Base-by-base conservation (phyloP, 2,113 vertebrate genomes). In the Solenodon paradoxus region DNA sequence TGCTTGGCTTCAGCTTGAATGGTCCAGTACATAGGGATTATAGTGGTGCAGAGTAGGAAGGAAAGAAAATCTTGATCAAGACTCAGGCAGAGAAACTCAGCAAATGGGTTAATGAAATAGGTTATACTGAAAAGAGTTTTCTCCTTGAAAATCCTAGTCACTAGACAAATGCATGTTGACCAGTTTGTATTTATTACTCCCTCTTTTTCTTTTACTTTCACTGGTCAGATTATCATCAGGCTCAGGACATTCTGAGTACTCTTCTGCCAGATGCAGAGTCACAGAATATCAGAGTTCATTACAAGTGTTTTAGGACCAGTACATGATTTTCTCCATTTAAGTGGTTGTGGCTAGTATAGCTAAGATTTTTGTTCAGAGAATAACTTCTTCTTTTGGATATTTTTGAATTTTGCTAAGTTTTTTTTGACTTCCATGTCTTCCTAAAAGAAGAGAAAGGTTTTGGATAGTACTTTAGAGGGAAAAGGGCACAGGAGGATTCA, bases 371-470 rank as follows among this genome's bases (percentile, higher is more conserved):
- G 3, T 35, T 59, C 45, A 86, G 32, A 11, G 35, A 63, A 55
- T 82, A 90, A 53, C 4, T 59, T 66, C 78, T 57, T 55, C 61
- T 72, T 81, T 86, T 77, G 68, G 12, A 64, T 88, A 49, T 69
- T 71, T 79, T 77, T 91, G 38, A 80, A 28, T 45, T 42, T 64
- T 93, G 59, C 40, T 93, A 40, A 87, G 7, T 5, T 71, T 86
- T n/a, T 92, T 87, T 57, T 75, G 40, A 75, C 66, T 71, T 88
- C 55, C 64, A 59, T 42, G 38, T 47, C 13, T 90, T 75, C 40
- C 75, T 85, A 24, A 80, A 92, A 84, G 57, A 32, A 77, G 57
- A 77, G 63, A 93, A 80, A 80, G 66, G 38, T 42, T 90, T 88
- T 38, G 32, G 38, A n/a, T 86, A 38, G 51, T 19, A 59, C 40